Conservation (phyloP, 2,797 vertebrate species). For the Paramormyrops hopkinsi region DNA sequence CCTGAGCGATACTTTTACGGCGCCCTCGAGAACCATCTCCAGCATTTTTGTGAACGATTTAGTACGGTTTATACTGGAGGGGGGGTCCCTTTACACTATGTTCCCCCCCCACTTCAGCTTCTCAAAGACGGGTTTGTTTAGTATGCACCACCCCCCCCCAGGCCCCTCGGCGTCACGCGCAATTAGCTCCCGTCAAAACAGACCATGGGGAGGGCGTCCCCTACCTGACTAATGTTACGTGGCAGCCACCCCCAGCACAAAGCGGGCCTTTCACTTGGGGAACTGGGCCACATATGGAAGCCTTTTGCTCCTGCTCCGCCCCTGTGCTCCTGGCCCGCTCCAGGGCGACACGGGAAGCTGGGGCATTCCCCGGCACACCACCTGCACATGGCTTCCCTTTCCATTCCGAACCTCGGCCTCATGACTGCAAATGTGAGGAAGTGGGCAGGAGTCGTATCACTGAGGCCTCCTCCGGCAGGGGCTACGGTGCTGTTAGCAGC, state of each 20-base stretch:
- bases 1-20: not conserved
- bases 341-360: slow-evolving; percentile 36
- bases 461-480: not conserved
- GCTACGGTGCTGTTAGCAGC: not conserved
- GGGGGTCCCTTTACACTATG: slow-evolving; percentile 20
- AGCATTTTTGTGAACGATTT: slow-evolving; percentile 37
- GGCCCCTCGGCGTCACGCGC: slow-evolving; percentile 53
- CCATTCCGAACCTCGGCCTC: not conserved
- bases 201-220: slow-evolving; percentile 36
- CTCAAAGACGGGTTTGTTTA: slow-evolving; percentile 48
- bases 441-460: not conserved
- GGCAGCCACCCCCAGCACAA: slow-evolving; percentile 53
- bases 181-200: slow-evolving; percentile 60
- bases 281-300: slow-evolving; percentile 63
- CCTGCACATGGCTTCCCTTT: slow-evolving; percentile 31
- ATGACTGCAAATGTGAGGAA: slow-evolving; percentile 8
- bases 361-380: slow-evolving; percentile 30
- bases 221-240: slow-evolving; percentile 49
- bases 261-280: slow-evolving; percentile 64
- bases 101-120: slow-evolving; percentile 24
- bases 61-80: slow-evolving; percentile 15
- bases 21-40: not conserved
- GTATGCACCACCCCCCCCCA: slow-evolving; percentile 7
- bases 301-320: slow-evolving; percentile 49
- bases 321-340: slow-evolving; percentile 26